Base-by-base conservation (phyloP, 1,140 invertebrate species). In the Saxidomus purpurata region DNA sequence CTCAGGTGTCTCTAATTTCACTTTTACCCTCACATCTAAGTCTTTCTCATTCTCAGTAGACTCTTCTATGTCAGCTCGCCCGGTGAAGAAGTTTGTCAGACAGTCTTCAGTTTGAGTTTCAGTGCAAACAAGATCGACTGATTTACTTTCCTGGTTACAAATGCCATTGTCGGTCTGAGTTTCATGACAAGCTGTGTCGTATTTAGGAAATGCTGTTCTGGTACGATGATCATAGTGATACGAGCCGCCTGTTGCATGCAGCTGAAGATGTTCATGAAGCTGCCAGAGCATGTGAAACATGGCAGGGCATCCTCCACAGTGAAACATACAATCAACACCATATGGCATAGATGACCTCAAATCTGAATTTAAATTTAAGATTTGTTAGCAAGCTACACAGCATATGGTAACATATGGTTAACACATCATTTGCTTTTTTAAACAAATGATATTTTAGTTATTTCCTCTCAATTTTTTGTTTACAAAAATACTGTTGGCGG, bases 141-240 rank as follows among this genome's bases (percentile, higher is more conserved):
- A 9, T n/a, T 81, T 59, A 36, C 34, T 81, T 19, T 25, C 43
- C 9, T 67, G 25, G 9, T 1, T 19, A 43, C 6, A 13, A 40
- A 31, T 28, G n/a, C 36, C 36, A 40, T 8, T 2, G 25, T 67
- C 55, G 43, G 80, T 82, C 36, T 82, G 80, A n/a, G 61, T 67
- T 63, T 47, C 61, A 4, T 28, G 43, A 38, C 55, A 59, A 0
- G 34, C 17, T 6, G 28, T 43, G 13, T 82, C 80, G 38, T 36
- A 40, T 59, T 82, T 82, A 1, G 80, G 80, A 47, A 82, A 82
- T 25, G 80, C 80, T 38, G 80, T 82, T 43, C 80, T 59, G 6
- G 52, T 82, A 49, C 28, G 49, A 43, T 82, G 34, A 19, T 82
- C 15, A 19, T 82, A 82, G 25, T 63, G 80, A 28, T 82, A 82